Evolutionary conservation across 2,797 vertebrate species (phyloP).

Genomic region (Morelia viridis): DNA sequence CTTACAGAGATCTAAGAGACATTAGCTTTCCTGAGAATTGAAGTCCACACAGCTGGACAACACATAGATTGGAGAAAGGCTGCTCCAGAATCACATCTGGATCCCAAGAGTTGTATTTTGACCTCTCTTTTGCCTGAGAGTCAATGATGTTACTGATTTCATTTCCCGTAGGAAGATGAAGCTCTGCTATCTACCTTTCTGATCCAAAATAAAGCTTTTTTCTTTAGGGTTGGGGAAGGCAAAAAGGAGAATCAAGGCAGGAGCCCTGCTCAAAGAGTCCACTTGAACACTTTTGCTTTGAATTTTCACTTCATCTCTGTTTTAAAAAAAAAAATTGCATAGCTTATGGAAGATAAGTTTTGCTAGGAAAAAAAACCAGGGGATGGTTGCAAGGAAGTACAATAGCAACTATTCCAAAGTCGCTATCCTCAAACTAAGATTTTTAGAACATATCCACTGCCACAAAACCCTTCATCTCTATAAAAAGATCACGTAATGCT

Average conservation of each 20-base stretch:
- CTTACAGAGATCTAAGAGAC: not conserved
- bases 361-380: not conserved
- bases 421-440: conserved; percentile 17
- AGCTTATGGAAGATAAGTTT: not conserved
- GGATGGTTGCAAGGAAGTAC: not conserved
- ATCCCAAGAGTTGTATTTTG: not conserved
- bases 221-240: not conserved
- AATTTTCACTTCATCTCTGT: not conserved
- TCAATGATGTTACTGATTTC: not conserved
- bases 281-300: not conserved
- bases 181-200: not conserved
- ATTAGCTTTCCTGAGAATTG: not conserved
- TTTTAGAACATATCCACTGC: not conserved
- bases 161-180: not conserved
- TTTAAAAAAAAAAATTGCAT: not conserved
- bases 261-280: not conserved
- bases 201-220: not conserved
- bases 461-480: conserved; percentile 4
- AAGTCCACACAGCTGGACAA: not conserved
- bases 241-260: not conserved
- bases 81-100: not conserved
- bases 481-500: conserved; percentile 9
- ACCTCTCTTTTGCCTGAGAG: no score
- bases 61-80: not conserved
- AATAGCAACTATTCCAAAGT: not conserved